phyloP scores from a whole-genome alignment of 2,888 invertebrate species.

The Trachelus iudaicus region DNA sequence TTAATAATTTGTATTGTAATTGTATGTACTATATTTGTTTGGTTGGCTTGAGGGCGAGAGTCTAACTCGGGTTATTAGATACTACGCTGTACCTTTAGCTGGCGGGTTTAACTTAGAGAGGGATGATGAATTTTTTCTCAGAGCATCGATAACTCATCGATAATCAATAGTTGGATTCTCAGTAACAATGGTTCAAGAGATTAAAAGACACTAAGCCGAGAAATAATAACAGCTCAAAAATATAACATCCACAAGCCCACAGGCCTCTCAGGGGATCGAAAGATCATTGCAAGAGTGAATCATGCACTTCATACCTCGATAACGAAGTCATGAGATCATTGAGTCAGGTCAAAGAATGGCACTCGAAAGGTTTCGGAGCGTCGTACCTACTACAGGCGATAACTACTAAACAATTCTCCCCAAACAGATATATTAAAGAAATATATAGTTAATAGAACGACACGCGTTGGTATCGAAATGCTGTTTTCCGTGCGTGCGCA shows the following conservation, averaged over 20 bases:
- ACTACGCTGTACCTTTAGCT: conserved; percentile 66
- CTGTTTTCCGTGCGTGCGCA: conserved; percentile 6
- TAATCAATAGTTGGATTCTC: background rate
- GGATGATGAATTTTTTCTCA: background rate
- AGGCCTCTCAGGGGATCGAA: background rate
- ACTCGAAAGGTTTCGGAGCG: background rate
- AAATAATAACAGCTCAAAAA: conserved; percentile 9
- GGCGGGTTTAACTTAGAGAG: conserved; percentile 41
- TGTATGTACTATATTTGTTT: conserved; percentile 65
- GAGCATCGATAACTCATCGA: background rate
- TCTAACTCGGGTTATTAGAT: conserved; percentile 67
- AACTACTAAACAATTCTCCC: background rate
- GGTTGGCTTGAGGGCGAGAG: conserved; percentile 66
- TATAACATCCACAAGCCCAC: background rate
- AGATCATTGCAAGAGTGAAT: background rate
- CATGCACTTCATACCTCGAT: background rate
- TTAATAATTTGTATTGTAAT: conserved; percentile 65
- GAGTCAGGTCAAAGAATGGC: background rate
- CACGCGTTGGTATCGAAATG: conserved; percentile 14
- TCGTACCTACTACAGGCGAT: background rate
- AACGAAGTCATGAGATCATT: background rate
- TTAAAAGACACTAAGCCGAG: background rate
- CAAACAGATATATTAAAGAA: background rate
- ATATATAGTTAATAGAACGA: conserved; percentile 8
- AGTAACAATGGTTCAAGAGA: background rate